phyloP scores from a whole-genome alignment of 2,797 vertebrate genomes.

The Chlorospingus flavigularis region DNA sequence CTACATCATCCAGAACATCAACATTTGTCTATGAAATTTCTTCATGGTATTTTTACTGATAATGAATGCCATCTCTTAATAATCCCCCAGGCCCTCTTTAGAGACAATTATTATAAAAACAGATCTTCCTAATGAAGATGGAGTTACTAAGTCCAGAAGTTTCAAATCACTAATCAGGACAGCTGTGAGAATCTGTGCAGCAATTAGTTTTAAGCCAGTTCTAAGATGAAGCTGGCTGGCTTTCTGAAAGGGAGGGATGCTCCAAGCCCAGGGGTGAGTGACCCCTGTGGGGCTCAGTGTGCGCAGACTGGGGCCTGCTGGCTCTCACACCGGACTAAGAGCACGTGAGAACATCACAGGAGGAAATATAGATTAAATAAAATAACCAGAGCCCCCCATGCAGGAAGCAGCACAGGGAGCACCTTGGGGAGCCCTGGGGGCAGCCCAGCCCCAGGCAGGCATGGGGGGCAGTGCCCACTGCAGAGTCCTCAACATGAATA shows the following conservation, averaged over 20 bases:
- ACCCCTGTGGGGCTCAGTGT: rapidly evolving
- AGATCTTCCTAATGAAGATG: constrained; percentile 54
- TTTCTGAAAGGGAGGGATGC: neutral
- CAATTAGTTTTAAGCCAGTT: neutral
- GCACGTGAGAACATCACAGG: rapidly evolving
- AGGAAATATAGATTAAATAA: neutral
- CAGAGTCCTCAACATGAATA: rapidly evolving
- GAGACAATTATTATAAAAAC: constrained; percentile 45
- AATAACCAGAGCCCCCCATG: neutral
- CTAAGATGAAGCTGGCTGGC: neutral
- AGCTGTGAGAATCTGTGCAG: neutral
- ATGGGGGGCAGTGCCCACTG: rapidly evolving
- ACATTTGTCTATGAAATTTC: constrained; percentile 23
- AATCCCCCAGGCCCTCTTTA: constrained; percentile 42
- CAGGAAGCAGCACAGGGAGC: neutral
- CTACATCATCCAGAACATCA: neutral
- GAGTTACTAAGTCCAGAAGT: constrained; percentile 44
- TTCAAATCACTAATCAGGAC: constrained; percentile 43
- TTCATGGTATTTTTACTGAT: constrained; percentile 40
- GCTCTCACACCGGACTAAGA: neutral
- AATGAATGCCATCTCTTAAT: constrained; percentile 43
- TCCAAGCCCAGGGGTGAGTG: rapidly evolving
- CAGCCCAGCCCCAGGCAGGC: neutral
- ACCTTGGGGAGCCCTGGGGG: rapidly evolving
- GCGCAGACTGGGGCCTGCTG: rapidly evolving